A percentile compares a stretch with the other conserved stretches of the same genome.
Conservation (phyloP, 1,140 invertebrate genomes). For the Drosophila novamexicana region DNA sequence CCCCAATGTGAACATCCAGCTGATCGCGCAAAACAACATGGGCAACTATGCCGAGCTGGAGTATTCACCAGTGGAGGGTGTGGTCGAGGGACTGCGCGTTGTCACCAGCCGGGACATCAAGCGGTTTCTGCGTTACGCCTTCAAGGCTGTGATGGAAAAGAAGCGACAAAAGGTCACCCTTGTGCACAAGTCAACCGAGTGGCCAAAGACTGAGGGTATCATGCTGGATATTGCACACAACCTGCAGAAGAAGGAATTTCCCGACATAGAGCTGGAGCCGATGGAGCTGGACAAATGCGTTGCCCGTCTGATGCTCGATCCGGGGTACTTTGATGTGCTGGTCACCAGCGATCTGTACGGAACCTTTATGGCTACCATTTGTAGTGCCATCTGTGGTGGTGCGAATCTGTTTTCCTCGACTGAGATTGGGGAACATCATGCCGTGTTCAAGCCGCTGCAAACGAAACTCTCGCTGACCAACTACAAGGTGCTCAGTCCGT, state of each 20-base stretch:
- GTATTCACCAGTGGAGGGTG: constrained; percentile 66
- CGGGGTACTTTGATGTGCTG: constrained; percentile 61
- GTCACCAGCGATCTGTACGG: constrained; percentile 73
- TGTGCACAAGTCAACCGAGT: constrained; percentile 59
- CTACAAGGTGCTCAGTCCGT: constrained; percentile 65
- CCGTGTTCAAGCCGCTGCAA: constrained; percentile 74
- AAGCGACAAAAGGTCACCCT: constrained; percentile 54
- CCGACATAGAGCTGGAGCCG: constrained; percentile 52
- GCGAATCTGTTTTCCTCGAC: constrained; percentile 67
- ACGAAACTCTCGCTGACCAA: constrained; percentile 72
- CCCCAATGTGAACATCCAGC: constrained; percentile 56
- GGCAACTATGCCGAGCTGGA: constrained; percentile 70
- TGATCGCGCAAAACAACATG: constrained; percentile 70
- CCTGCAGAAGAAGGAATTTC: constrained; percentile 22
- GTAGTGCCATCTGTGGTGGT: constrained; percentile 67
- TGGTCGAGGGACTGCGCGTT: constrained; percentile 71
- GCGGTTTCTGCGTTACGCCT: constrained; percentile 56
- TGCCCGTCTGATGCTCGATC: constrained; percentile 38
- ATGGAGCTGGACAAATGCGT: constrained; percentile 59
- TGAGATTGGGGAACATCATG: constrained; percentile 63
- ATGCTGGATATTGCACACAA: constrained; percentile 38
- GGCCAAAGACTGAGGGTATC: constrained; percentile 62
- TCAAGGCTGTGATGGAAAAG: constrained; percentile 23
- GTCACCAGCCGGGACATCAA: constrained; percentile 12
- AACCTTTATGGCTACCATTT: constrained; percentile 69